phyloP scores from a whole-genome alignment of 35 echinoderm and acorn worm genomes.

The Ophioderma brevispina region DNA sequence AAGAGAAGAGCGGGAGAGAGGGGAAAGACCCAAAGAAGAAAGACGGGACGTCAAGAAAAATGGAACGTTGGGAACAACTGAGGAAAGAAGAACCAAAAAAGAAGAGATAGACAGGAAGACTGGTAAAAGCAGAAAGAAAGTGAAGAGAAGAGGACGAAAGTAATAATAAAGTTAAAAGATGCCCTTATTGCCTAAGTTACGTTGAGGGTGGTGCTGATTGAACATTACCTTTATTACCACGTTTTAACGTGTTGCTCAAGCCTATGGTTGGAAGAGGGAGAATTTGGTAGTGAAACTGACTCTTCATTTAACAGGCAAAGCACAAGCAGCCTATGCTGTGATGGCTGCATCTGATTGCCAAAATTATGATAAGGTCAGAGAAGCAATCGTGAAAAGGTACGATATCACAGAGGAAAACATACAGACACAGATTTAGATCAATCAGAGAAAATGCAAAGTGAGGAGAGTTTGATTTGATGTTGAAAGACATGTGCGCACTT shows the following conservation, averaged over 20 bases:
- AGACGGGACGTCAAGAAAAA: not conserved
- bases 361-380: conserved; percentile 14
- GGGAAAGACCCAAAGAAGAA: no score
- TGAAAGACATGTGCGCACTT: no score
- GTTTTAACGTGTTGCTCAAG: not conserved
- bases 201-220: not conserved
- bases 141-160: not conserved
- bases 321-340: conserved; percentile 18
- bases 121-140: not conserved
- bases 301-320: not conserved
- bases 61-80: not conserved
- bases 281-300: not conserved
- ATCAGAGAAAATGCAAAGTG: no score
- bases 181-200: conserved; percentile 1
- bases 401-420: conserved; percentile 29
- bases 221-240: conserved; percentile 25
- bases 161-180: conserved; percentile 15
- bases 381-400: conserved; percentile 12
- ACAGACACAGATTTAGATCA: conserved; percentile 23
- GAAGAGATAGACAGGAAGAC: not conserved
- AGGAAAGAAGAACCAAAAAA: not conserved
- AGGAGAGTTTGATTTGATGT: no score
- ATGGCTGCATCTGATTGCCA: not conserved
- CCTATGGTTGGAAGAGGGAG: not conserved
- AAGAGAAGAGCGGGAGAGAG: not conserved